Base-by-base conservation (phyloP, 92 coral and sea anemone species). In the Blastomussa wellsi region DNA sequence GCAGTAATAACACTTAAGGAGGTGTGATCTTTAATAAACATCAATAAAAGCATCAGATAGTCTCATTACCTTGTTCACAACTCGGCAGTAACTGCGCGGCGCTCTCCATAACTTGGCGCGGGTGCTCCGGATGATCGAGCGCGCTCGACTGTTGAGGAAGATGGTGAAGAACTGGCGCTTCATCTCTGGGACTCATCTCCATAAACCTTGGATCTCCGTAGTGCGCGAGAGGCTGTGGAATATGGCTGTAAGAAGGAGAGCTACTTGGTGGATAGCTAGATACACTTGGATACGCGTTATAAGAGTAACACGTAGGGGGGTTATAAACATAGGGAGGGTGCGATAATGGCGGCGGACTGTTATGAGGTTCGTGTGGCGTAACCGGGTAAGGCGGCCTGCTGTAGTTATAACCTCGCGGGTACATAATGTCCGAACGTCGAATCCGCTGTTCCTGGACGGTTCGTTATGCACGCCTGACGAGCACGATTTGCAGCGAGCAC, bases 41-140 rank as follows among this genome's bases (percentile, higher is more conserved):
- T 79, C 74, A 59, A 74, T 72, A 78, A 93, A 84, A 84, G 77
- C 87, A 86, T 92, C 72, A 74, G 78, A 55, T 71, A 65, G 88
- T 16, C 84, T 72, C 79, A 84, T 91, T 86, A 94, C 95, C 98
- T 92, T 94, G 98, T 84, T 92, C 98, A 73, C 95, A 90, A 88
- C 88, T 91, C 80, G 92, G 80, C 52, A 93, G 72, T 17, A 84
- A 81, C 67, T 84, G 86, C 42, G 78, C 44, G 16, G 92, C 60
- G 51, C 88, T 79, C 19, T 94, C 94, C 73, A 82, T 76, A 24
- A 78, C 82, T 66, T 83, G 88, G 28, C 80, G 72, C 28, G 77
- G 55, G 48, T 79, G 93, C 59, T 87, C 84, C 44, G 87, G 65
- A 35, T 51, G 85, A 32, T 94, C 98, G 64, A 94, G 76, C 52